phyloP scores from a whole-genome alignment of 2,113 vertebrate species.

The Pyrgilauda ruficollis region DNA sequence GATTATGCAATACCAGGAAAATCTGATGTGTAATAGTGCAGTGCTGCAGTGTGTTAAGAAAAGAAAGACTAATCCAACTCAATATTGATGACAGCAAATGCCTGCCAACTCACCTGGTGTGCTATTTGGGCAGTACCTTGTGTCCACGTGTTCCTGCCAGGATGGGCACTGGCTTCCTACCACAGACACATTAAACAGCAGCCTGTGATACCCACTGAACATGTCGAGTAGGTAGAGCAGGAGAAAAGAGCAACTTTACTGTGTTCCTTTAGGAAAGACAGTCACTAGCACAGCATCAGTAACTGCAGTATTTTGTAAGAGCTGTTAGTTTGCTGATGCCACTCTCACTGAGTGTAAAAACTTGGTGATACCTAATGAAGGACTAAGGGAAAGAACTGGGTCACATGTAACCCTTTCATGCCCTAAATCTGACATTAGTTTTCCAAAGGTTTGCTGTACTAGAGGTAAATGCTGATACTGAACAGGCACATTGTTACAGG shows the following conservation, averaged over 20 bases:
- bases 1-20: neutral
- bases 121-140: neutral
- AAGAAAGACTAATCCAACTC: neutral
- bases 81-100: neutral
- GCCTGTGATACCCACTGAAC: neutral
- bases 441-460: neutral
- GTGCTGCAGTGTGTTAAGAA: neutral
- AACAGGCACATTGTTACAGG: neutral
- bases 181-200: neutral
- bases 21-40: neutral
- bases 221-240: neutral
- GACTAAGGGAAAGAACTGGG: neutral
- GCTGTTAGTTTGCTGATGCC: neutral
- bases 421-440: neutral
- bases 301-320: neutral
- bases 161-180: neutral
- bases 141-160: neutral
- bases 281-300: neutral
- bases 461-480: neutral
- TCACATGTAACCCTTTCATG: neutral
- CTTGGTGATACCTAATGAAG: neutral
- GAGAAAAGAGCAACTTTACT: neutral
- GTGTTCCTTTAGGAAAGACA: neutral
- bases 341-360: neutral
- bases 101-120: neutral